These are phyloP conservation scores for Epinephelus fuscoguttatus DNA, from an alignment of 2,113 vertebrate species.

Conservation along the genomic window DNA sequence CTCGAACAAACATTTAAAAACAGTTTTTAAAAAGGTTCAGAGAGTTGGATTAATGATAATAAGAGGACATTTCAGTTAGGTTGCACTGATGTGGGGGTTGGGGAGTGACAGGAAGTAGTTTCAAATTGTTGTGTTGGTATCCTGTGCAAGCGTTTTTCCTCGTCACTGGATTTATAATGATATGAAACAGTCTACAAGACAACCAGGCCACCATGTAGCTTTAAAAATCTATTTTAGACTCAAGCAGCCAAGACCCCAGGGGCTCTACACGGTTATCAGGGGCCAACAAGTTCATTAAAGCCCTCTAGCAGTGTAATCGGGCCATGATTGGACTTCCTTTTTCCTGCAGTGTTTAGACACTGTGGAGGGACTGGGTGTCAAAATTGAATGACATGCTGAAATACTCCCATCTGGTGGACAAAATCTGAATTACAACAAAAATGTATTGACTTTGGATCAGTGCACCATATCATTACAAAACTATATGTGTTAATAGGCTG, in stretches of 20 bases:
- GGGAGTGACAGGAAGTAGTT: no score
- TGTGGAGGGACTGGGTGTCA: no score
- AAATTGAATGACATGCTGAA: not conserved
- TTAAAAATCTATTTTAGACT: not conserved
- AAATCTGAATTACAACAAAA: slow-evolving; percentile 18
- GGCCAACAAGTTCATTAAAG: no score
- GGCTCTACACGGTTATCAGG: no score
- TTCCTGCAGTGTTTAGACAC: not conserved
- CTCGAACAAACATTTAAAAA: not conserved
- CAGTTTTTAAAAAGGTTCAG: not conserved
- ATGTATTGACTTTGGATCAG: not conserved
- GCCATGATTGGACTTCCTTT: not conserved
- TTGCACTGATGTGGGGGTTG: not conserved
- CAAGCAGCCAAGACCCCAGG: not conserved
- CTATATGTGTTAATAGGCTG: not conserved
- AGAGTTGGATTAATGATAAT: not conserved
- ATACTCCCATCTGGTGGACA: slow-evolving; percentile 45
- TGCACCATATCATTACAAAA: not conserved
- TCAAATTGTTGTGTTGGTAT: no score
- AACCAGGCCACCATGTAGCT: not conserved
- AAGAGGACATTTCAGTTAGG: not conserved
- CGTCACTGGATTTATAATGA: no score
- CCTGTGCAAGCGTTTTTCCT: no score
- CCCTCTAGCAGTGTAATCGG: not conserved
- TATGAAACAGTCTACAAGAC: no score